Evolutionary conservation across 2,888 invertebrate genomes (phyloP).

Genomic region (Acronicta aceris): DNA sequence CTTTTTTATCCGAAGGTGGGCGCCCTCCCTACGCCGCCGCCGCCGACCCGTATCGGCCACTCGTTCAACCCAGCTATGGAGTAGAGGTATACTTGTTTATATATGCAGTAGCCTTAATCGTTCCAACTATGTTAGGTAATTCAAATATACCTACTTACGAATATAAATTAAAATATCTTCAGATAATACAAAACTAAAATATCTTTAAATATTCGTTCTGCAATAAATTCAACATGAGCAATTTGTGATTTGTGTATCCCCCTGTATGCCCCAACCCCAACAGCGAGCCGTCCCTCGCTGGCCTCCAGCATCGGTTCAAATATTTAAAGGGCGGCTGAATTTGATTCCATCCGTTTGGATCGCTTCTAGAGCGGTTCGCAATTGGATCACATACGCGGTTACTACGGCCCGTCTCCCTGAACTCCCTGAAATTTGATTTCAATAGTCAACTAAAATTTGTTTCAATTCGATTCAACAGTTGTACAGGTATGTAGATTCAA

Average conservation of each 20-base stretch:
- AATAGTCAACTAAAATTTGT: slow-evolving; percentile 76
- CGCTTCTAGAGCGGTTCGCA: slow-evolving; percentile 71
- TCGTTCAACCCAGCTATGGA: slow-evolving; percentile 46
- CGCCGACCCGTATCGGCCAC: slow-evolving; percentile 47
- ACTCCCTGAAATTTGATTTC: slow-evolving; percentile 82
- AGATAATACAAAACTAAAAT: background rate
- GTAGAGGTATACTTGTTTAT: slow-evolving; percentile 35
- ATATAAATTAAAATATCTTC: too few relatives aligned
- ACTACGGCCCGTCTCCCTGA: slow-evolving; percentile 63
- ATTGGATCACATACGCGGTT: slow-evolving; percentile 87
- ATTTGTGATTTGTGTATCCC: slow-evolving; percentile 53
- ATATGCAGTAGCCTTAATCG: slow-evolving; percentile 45
- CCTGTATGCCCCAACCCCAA: slow-evolving; percentile 22
- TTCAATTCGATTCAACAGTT: slow-evolving; percentile 26
- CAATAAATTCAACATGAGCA: slow-evolving; percentile 45
- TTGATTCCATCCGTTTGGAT: slow-evolving; percentile 76
- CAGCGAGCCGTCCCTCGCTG: slow-evolving; percentile 50
- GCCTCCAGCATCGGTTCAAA: slow-evolving; percentile 79
- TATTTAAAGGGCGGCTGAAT: slow-evolving; percentile 87
- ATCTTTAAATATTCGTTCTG: background rate
- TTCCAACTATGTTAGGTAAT: slow-evolving; percentile 11
- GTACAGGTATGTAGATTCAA: too few relatives aligned
- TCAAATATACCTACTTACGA: background rate
- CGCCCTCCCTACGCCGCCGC: slow-evolving; percentile 62
- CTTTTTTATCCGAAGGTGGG: slow-evolving; percentile 85